Evolutionary conservation across 2,888 invertebrate species (phyloP).

Genomic region (Eulithis prunata): DNA sequence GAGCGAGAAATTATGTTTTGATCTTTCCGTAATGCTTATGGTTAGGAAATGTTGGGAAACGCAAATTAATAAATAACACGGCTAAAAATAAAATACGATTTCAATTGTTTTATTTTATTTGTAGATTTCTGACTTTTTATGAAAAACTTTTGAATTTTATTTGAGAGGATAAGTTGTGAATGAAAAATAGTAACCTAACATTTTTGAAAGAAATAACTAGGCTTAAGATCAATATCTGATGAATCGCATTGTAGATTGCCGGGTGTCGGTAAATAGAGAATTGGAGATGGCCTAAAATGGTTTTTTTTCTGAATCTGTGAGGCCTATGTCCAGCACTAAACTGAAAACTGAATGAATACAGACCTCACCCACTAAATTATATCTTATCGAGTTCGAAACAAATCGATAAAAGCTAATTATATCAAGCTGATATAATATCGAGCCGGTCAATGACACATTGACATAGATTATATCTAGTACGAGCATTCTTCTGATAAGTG

Average conservation of each 20-base stretch:
- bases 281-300: no score
- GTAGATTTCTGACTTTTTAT: no score
- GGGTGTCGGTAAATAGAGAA: no score
- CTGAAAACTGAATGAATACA: no score
- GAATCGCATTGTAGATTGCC: no score
- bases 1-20: constrained; percentile 42
- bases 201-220: no score
- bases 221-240: no score
- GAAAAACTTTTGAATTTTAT: no score
- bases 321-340: no score
- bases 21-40: constrained; percentile 33
- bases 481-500: neutral
- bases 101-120: neutral
- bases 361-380: constrained; percentile 4
- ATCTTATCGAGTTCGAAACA: constrained; percentile 19
- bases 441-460: constrained; percentile 33
- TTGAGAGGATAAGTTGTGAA: no score
- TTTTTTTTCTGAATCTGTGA: no score
- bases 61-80: constrained; percentile 4
- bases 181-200: no score
- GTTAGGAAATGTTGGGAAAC: constrained; percentile 30
- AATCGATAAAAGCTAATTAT: constrained; percentile 5
- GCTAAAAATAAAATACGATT: neutral
- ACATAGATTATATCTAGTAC: constrained; percentile 9
- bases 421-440: constrained; percentile 15